A percentile compares a stretch with the other conserved stretches of the same genome.
Evolutionary conservation across 2,113 vertebrate genomes (phyloP).

Genomic region (Cercopithecus mona): DNA sequence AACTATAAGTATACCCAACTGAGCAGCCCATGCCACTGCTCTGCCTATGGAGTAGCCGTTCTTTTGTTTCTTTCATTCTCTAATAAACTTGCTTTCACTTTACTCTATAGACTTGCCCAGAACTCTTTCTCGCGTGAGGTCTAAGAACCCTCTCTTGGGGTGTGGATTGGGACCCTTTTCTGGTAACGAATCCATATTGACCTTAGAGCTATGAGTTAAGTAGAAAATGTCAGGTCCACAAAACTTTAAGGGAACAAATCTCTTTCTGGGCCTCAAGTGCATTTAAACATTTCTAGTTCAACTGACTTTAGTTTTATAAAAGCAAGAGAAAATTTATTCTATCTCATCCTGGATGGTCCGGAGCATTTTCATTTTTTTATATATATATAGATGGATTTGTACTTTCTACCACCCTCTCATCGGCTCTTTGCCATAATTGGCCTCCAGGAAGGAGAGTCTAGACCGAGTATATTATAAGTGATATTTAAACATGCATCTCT

Average conservation of each 20-base stretch:
- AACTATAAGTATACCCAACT: too few species aligned
- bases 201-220: not conserved
- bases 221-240: not conserved
- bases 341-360: not conserved
- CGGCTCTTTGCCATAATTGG: not conserved
- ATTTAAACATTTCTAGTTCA: not conserved
- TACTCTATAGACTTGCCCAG: too few species aligned
- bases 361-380: not conserved
- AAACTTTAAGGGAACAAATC: not conserved
- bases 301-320: not conserved
- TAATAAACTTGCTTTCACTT: too few species aligned
- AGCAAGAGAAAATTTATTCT: not conserved
- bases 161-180: too few species aligned
- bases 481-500: not conserved
- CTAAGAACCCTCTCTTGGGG: too few species aligned
- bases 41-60: too few species aligned
- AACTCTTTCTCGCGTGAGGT: too few species aligned
- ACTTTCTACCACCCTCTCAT: not conserved
- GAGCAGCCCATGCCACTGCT: too few species aligned
- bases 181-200: not conserved
- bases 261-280: not conserved
- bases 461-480: conserved; percentile 17
- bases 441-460: conserved; percentile 2
- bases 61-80: too few species aligned
- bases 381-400: not conserved